Conservation (phyloP, 2,888 invertebrate species). For the Nycteola revayana region DNA sequence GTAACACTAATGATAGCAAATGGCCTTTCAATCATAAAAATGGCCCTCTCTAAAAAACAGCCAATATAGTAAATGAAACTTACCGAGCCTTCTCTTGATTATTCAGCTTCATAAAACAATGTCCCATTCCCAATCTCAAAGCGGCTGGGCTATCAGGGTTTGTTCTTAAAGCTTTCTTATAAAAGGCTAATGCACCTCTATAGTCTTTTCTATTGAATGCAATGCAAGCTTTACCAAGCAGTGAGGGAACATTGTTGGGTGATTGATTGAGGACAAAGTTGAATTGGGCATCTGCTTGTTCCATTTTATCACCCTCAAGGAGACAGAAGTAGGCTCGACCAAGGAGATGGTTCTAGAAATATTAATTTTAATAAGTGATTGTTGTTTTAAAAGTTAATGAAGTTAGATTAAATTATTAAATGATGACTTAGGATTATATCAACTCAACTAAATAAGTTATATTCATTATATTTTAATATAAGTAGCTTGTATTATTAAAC, state of each 20-base stretch:
- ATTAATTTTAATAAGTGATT: slow-evolving; percentile 2
- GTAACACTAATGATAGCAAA: too few species aligned
- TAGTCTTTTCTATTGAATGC: slow-evolving; percentile 99
- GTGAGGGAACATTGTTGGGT: slow-evolving; percentile 97
- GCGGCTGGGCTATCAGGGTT: slow-evolving; percentile 99
- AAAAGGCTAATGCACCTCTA: slow-evolving; percentile 96
- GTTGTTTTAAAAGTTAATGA: too few species aligned
- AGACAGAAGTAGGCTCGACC: slow-evolving; percentile 99
- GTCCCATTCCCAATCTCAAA: slow-evolving; percentile 98
- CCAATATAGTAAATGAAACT: too few species aligned
- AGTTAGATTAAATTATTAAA: too few species aligned
- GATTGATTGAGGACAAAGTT: slow-evolving; percentile 98
- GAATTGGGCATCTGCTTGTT: slow-evolving; percentile 99
- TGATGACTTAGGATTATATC: too few species aligned
- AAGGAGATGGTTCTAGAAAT: slow-evolving; percentile 93
- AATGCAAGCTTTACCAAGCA: slow-evolving; percentile 99
- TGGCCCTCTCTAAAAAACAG: too few species aligned
- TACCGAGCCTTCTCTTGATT: slow-evolving; percentile 97
- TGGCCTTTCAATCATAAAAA: too few species aligned
- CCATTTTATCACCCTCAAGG: slow-evolving; percentile 99
- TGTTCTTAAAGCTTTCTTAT: slow-evolving; percentile 97
- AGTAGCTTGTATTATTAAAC: too few species aligned
- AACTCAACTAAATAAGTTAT: too few species aligned
- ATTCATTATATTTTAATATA: too few species aligned
- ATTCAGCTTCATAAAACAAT: slow-evolving; percentile 98